Evolutionary conservation across 2,113 vertebrate species (phyloP).

Genomic region (Rattus norvegicus): DNA sequence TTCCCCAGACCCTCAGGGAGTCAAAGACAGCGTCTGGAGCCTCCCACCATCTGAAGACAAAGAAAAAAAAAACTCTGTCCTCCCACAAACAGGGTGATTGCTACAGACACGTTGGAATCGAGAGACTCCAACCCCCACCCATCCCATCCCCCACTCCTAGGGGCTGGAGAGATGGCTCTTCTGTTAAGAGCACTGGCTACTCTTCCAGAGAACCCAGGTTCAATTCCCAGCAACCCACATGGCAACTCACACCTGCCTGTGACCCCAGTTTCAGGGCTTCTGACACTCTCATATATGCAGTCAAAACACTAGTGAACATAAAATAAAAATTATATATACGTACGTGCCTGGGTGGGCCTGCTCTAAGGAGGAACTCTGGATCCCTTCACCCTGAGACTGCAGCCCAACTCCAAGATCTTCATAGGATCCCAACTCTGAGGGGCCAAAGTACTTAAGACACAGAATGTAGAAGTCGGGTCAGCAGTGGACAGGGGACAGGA

Average conservation of each 20-base stretch:
- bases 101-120: neutral
- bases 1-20: neutral
- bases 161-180: neutral
- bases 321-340: neutral
- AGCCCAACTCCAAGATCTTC: neutral
- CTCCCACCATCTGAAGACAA: neutral
- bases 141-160: neutral
- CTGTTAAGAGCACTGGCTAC: neutral
- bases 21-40: neutral
- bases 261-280: neutral
- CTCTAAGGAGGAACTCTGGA: neutral
- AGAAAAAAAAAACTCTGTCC: neutral
- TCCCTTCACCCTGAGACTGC: neutral
- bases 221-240: neutral
- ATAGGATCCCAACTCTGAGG: neutral
- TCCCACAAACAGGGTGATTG: neutral
- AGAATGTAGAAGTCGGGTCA: neutral
- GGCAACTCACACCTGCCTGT: neutral
- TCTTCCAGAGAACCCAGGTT: neutral
- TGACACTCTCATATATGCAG: neutral
- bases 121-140: neutral
- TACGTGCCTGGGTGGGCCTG: neutral
- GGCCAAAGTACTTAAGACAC: neutral
- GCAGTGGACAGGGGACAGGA: neutral
- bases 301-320: neutral